Evolutionary conservation across 2,113 vertebrate genomes (phyloP), one percentile per base, ranked within the genome.

Genomic region (Gymnarchus niloticus): DNA sequence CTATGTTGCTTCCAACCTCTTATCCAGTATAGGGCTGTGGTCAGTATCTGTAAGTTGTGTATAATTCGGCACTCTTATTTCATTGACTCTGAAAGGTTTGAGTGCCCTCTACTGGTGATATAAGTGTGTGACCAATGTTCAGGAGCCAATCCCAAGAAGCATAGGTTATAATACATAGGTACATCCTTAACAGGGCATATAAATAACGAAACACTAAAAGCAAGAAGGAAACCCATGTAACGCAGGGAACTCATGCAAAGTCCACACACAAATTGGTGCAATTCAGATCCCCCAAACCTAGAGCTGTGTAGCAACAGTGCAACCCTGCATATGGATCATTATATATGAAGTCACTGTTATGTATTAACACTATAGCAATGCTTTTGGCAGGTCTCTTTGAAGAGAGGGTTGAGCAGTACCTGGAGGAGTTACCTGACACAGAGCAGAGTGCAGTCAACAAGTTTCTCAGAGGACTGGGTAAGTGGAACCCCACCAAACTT

Each of bases 371-470:
- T 44, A 44, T 9, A 83, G 3, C 88, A 86, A 80, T 88, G 3
- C 85, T 78, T 85, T 56, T 73, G 56, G 33, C 90, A 99, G 98
- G 98, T 56, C 95, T 99, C 83, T 99, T 99, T 92, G 98, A 99
- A 91, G 96, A 96, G 92, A 94, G 98, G 87, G 98, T 96, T 14
- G 97, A 99, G 6, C 98, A 99, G 92, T 99, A 99, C 86, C 92
- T 99, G 90, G 98, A 99, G 83, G 98, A 99, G 93, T 94, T 99
- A 77, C 98, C 97, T 23, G 97, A 99, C 91, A 99, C 97, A 0
- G 98, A 99, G 89, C 98, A 99, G 89, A 99, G 98, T 9, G 98
- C 97, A 85, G 96, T 99, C 65, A 99, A 99, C 94, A 99, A 98
- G 89, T 99, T 99, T 88, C 95, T 98, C 41, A 97, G 96, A 92